Evolutionary conservation across 2,797 vertebrate genomes (phyloP).

Genomic region (Coendou prehensilis): DNA sequence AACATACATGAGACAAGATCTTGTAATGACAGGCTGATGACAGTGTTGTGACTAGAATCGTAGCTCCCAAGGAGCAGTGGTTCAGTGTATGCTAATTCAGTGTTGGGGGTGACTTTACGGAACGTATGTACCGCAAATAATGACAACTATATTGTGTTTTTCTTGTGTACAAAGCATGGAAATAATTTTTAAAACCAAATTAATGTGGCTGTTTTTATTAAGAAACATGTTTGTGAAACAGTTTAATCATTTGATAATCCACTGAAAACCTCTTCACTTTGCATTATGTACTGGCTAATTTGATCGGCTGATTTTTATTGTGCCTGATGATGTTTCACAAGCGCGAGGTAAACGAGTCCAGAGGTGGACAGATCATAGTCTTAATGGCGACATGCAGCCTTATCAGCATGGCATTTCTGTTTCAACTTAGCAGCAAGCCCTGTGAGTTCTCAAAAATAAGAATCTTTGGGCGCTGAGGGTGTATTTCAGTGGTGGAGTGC

Average conservation of each 20-base stretch:
- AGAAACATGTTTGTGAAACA: not conserved
- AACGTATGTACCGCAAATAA: not conserved
- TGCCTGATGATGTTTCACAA: not conserved
- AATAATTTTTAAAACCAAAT: slow-evolving; percentile 27
- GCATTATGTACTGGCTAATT: not conserved
- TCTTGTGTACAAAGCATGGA: not conserved
- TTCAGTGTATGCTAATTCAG: not conserved
- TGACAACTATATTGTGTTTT: not conserved
- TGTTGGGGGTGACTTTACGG: not conserved
- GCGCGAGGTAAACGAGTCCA: not conserved
- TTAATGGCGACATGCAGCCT: not conserved
- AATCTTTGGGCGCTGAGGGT: not conserved
- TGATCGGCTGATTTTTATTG: not conserved
- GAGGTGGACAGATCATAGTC: no score
- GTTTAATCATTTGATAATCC: not conserved
- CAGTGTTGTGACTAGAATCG: not conserved
- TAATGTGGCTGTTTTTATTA: not conserved
- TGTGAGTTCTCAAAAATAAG: not conserved
- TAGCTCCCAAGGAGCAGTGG: not conserved
- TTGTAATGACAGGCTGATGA: no score
- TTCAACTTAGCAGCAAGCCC: not conserved
- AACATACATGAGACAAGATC: not conserved
- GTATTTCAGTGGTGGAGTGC: not conserved
- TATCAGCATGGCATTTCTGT: not conserved
- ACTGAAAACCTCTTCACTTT: not conserved